Conservation (phyloP, 1,140 invertebrate genomes). For the Lethrus apterus region DNA sequence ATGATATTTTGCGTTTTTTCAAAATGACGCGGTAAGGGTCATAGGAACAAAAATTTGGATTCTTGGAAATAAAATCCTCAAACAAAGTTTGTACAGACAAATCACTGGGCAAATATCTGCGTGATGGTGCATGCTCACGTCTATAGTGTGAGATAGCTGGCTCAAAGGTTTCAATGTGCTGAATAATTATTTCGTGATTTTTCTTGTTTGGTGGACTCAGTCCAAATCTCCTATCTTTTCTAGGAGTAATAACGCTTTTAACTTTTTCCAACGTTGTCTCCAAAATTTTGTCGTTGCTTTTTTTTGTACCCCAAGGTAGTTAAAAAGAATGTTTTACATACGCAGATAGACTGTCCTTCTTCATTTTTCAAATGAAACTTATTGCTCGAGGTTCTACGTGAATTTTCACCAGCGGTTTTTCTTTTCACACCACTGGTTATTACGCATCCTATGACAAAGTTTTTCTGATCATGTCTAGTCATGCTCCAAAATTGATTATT, state of each 20-base stretch:
- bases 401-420: not conserved
- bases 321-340: conserved; percentile 1
- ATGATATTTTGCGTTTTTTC: conserved; percentile 3
- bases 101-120: conserved; percentile 16
- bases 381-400: not conserved
- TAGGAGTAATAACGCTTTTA: not conserved
- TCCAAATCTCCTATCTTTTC: not conserved
- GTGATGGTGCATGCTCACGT: conserved; percentile 11
- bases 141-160: conserved; percentile 14
- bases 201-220: not conserved
- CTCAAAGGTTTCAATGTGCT: conserved; percentile 9
- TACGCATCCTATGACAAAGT: not conserved
- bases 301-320: not conserved
- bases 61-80: conserved; percentile 15
- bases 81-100: conserved; percentile 12
- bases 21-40: not conserved
- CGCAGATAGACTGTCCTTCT: not conserved
- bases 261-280: not conserved
- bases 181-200: not conserved
- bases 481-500: conserved; percentile 1
- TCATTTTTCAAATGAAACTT: not conserved
- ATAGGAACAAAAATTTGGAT: conserved; percentile 1
- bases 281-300: not conserved
- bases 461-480: not conserved
- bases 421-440: not conserved